phyloP scores from a whole-genome alignment of 2,888 invertebrate genomes.

The Patella depressa region DNA sequence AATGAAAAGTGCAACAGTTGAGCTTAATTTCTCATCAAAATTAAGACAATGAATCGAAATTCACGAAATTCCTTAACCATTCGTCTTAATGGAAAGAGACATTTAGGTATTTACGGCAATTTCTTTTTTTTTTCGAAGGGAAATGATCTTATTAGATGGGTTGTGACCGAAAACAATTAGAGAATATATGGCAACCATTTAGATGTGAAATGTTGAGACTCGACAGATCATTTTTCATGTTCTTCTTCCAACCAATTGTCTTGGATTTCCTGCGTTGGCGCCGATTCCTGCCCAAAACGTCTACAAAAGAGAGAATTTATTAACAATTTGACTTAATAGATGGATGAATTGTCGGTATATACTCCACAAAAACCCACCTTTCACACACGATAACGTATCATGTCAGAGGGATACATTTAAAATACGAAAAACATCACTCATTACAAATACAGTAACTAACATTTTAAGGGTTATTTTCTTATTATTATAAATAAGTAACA shows the following conservation, averaged over 20 bases:
- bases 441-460: too few relatives aligned
- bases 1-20: too few relatives aligned
- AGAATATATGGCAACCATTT: neutral
- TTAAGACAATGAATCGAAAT: neutral
- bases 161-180: conserved; percentile 9
- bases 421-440: too few relatives aligned
- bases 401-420: too few relatives aligned
- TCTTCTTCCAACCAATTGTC: conserved; percentile 2
- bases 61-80: neutral
- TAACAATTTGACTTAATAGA: neutral
- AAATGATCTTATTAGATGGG: neutral
- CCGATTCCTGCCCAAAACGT: neutral
- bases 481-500: too few relatives aligned
- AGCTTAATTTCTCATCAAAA: neutral
- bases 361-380: too few relatives aligned
- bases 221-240: conserved; percentile 2
- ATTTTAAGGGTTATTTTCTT: too few relatives aligned
- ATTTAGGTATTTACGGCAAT: neutral
- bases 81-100: neutral
- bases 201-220: neutral
- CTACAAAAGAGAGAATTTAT: neutral
- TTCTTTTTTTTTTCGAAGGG: neutral
- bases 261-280: neutral
- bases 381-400: too few relatives aligned
- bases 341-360: too few relatives aligned